phyloP scores from a whole-genome alignment of 2,888 invertebrate species.

The Cyaniris semiargus region DNA sequence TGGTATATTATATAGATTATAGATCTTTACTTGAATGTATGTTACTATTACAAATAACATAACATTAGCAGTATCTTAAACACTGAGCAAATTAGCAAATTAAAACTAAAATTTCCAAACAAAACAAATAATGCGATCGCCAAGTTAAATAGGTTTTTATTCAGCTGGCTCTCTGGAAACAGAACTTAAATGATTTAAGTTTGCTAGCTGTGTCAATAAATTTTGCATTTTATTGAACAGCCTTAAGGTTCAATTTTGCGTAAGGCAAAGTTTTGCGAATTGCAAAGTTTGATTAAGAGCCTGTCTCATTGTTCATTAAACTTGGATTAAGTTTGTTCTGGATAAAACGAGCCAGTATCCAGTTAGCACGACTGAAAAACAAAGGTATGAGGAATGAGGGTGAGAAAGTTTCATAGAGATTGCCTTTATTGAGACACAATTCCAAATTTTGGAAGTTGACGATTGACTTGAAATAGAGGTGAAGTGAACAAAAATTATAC shows the following conservation, averaged over 20 bases:
- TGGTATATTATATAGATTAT: no score
- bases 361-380: constrained; percentile 77
- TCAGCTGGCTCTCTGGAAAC: constrained; percentile 46
- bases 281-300: constrained; percentile 80
- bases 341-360: constrained; percentile 79
- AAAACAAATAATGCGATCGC: constrained; percentile 76
- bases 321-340: constrained; percentile 80
- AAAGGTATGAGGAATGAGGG: constrained; percentile 50
- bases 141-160: constrained; percentile 78
- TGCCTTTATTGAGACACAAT: constrained; percentile 48
- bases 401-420: constrained; percentile 58
- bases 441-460: constrained; percentile 39
- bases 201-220: not conserved
- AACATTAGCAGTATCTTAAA: not conserved
- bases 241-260: constrained; percentile 30
- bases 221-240: not conserved
- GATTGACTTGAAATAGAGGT: not conserved
- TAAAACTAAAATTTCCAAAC: constrained; percentile 47
- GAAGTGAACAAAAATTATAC: no score
- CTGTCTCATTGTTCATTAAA: constrained; percentile 82
- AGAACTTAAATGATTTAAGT: constrained; percentile 13
- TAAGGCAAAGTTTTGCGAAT: constrained; percentile 54
- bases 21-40: not conserved
- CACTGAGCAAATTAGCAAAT: constrained; percentile 32
- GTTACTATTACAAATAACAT: not conserved